Conservation (phyloP, 2,797 vertebrate genomes). For the Apogon hyalosoma region DNA sequence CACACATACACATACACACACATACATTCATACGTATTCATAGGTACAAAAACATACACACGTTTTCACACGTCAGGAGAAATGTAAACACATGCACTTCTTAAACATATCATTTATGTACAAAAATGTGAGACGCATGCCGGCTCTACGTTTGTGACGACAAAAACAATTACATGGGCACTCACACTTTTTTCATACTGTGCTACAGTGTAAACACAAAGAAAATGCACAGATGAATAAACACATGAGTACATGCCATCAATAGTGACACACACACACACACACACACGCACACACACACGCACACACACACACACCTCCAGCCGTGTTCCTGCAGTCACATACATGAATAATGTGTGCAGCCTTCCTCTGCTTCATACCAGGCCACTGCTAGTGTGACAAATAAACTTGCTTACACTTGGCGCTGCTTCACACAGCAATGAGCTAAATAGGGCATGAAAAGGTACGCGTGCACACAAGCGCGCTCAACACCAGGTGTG, state of each 20-base stretch:
- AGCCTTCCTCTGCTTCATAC: conserved; percentile 44
- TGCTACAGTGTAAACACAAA: conserved; percentile 45
- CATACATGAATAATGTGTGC: conserved; percentile 50
- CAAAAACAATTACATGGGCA: conserved; percentile 3
- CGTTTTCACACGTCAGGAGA: conserved; percentile 1
- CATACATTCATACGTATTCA: neutral
- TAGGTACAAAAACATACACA: neutral
- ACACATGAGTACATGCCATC: conserved; percentile 30
- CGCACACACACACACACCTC: conserved; percentile 33
- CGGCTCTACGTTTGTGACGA: conserved; percentile 9
- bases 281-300: conserved; percentile 39
- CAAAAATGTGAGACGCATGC: conserved; percentile 38
- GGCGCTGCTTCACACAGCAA: conserved; percentile 64
- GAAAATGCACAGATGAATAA: conserved; percentile 27
- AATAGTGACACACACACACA: conserved; percentile 16
- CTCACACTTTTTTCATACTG: conserved; percentile 28
- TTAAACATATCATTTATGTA: neutral
- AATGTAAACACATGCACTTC: too few relatives aligned
- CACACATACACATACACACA: conserved; percentile 1
- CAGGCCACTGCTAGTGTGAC: conserved; percentile 62
- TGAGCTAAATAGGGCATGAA: conserved; percentile 80
- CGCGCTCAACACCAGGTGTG: conserved; percentile 72
- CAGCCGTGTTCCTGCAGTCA: conserved; percentile 1
- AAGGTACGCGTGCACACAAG: conserved; percentile 48
- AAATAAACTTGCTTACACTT: conserved; percentile 72